Evolutionary conservation across 2,888 invertebrate genomes (phyloP).

Genomic region (Xestia c-nigrum): DNA sequence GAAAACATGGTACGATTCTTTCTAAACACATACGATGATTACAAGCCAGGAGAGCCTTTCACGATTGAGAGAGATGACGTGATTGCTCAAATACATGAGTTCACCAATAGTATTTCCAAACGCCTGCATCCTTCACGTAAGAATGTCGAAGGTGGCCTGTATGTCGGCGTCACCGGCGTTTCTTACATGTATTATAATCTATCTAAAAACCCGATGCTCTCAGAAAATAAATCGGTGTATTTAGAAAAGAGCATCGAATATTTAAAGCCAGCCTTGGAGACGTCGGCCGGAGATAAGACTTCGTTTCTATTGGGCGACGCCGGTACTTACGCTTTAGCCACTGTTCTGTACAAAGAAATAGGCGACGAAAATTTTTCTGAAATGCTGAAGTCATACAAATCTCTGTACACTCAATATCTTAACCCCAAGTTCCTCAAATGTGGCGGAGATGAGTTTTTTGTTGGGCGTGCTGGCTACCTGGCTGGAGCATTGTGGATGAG

Average conservation of each 20-base stretch:
- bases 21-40: conserved; percentile 82
- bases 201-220: conserved; percentile 89
- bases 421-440: conserved; percentile 90
- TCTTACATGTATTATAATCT: conserved; percentile 94
- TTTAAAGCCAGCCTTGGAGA: conserved; percentile 91
- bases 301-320: conserved; percentile 95
- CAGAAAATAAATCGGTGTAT: conserved; percentile 84
- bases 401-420: conserved; percentile 80
- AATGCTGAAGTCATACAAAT: conserved; percentile 81
- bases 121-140: conserved; percentile 78
- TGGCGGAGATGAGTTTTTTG: conserved; percentile 96
- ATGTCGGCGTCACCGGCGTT: conserved; percentile 93
- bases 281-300: conserved; percentile 91
- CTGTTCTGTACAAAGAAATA: conserved; percentile 90
- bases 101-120: conserved; percentile 79
- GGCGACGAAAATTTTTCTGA: conserved; percentile 83
- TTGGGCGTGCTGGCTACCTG: conserved; percentile 96
- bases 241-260: conserved; percentile 91
- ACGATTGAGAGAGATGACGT: conserved; percentile 74
- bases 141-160: conserved; percentile 91
- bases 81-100: conserved; percentile 76
- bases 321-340: conserved; percentile 94
- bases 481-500: conserved; percentile 94
- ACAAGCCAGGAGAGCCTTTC: conserved; percentile 66
- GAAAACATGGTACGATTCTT: conserved; percentile 86